Base-by-base conservation (phyloP, 2,113 vertebrate species). In the Lethenteron camtschaticum region DNA sequence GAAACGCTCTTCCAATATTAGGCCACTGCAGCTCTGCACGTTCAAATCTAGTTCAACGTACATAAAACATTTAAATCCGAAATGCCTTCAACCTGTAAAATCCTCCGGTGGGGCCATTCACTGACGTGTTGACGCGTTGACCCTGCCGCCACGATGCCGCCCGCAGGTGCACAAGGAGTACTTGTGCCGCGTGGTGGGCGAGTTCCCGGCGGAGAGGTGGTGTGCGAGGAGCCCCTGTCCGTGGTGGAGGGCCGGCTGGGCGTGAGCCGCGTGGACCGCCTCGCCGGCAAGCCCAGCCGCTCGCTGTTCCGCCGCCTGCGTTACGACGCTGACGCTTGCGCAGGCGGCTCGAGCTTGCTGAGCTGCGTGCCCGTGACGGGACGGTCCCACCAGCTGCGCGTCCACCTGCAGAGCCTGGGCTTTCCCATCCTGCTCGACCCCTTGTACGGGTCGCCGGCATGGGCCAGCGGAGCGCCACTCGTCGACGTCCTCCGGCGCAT, bases 341-440 rank as follows among this genome's bases (percentile, higher is more conserved):
- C 41, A 41, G 89, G 92, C 3, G 80, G 41, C 72, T 86, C 73
- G 68, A 99, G 91, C 1, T 85, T 96, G 13, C 87, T 99, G 3
- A 83, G 74, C 18, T 99, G 94, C 71, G 78, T 79, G 3, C 94
- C 94, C 0, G 82, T 82, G 2, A 99, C 94, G 0, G 94, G 94
- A 13, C 89, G 94, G 55, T 96, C 87, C 0, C 94, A 99, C 78
- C 94, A 99, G 80, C 96, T 99, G 74, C 85, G 92, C 2, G 92
- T 99, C 10, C 94, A 99, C 72, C 80, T 99, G 69, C 92, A 96
- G 79, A 96, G 82, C 72, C 74, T 99, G 76, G 94, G 94, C 1
- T 82, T 92, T 70, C 92, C 94, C 14, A 95, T 99, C 8, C 71
- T 91, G 72, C 91, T 89, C 0, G 94, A 97, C 63, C 92, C 92